Evolutionary conservation across 2,797 vertebrate genomes (phyloP), one percentile per base, ranked within the genome.

Genomic region (Nasua narica): DNA sequence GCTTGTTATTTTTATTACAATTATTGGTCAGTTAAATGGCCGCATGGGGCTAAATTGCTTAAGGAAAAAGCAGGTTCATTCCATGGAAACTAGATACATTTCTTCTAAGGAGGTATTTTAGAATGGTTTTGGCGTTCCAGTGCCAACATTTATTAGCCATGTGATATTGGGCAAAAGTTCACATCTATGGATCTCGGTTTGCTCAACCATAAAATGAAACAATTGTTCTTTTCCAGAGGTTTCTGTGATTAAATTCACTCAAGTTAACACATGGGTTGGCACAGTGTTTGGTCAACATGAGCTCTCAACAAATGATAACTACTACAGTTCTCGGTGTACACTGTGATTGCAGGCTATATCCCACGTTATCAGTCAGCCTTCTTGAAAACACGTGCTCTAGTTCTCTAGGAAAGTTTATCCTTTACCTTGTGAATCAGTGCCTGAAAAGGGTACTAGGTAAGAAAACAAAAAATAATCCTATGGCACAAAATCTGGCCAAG

Each of bases 291-390:
- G 77, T 62, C 19, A 43, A 7, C 0, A 16, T 29, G 37, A 67
- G 48, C 46, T 13, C 27, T 67, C n/a, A 0, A 5, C 11, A 0
- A 1, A 3, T 19, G 70, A 4, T 2, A 16, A 62, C 48, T 1
- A 4, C 2, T 6, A 13, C 29, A 0, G 0, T 3, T 40, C 50
- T 32, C 5, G 7, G 40, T 54, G 27, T 56, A 27, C 18, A 21
- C 86, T 52, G 16, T 29, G 79, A 13, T 19, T 5, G 13, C 1
- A 25, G 37, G 13, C 43, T 69, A 1, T 9, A 0, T 12, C 37
- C 0, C 3, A 4, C 0, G 5, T 48, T 3, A 7, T 79, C 15
- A 35, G 21, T 14, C 56, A 2, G 13, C 23, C 18, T 23, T 35
- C 43, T 48, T 60, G 19, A 56, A 58, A 58, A 62, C 6, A 12